Evolutionary conservation across 30 jellyfish, hydroid and myxozoan species (phyloP).

Genomic region (Pseudorhiza aurosa): DNA sequence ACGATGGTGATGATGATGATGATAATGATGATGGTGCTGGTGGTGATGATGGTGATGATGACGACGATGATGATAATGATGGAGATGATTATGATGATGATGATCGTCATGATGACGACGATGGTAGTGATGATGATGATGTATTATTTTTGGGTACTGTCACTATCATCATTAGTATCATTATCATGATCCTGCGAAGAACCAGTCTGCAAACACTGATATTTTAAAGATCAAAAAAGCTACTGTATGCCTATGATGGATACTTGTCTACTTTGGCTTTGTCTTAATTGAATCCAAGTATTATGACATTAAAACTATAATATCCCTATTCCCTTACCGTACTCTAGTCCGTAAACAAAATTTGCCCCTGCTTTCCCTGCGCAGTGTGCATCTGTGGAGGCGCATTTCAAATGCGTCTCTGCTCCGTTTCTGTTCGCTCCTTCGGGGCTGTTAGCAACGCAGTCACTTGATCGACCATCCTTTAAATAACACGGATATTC

Average conservation of each 20-base stretch:
- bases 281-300: background rate
- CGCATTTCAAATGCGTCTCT: slow-evolving; percentile 58
- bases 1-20: background rate
- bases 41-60: background rate
- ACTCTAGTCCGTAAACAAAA: slow-evolving; percentile 87
- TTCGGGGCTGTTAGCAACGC: slow-evolving; percentile 67
- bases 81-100: background rate
- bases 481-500: background rate
- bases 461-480: slow-evolving; percentile 75
- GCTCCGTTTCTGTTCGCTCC: slow-evolving; percentile 39
- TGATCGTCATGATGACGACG: background rate
- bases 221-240: no score
- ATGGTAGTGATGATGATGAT: background rate
- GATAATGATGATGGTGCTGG: background rate
- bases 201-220: no score
- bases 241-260: no score
- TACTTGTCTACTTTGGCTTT: no score
- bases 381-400: slow-evolving; percentile 81
- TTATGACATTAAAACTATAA: background rate
- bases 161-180: no score
- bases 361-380: slow-evolving; percentile 84
- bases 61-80: background rate
- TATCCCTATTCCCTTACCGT: no score
- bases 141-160: background rate
- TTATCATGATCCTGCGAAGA: no score